Evolutionary conservation across 2,888 invertebrate genomes (phyloP).

Genomic region (Flabesymbios commensalis): DNA sequence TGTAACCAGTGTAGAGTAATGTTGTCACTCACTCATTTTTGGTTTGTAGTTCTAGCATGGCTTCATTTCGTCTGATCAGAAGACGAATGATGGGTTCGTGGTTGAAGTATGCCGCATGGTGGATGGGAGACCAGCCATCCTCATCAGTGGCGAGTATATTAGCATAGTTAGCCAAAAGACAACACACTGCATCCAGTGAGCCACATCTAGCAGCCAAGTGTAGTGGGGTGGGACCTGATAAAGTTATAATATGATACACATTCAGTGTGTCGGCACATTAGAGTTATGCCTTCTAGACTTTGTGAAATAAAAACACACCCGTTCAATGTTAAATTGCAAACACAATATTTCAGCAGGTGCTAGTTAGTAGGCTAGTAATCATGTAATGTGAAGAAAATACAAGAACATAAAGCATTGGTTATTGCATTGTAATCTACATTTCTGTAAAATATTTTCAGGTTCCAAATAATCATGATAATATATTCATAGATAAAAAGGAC

Average conservation of each 20-base stretch:
- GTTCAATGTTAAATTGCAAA: neutral
- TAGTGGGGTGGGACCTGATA: slow-evolving; percentile 58
- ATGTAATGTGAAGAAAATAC: too few species aligned
- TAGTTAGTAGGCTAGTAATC: too few species aligned
- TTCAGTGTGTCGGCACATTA: too few species aligned
- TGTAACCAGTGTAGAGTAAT: neutral
- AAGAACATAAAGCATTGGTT: too few species aligned
- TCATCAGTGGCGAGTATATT: slow-evolving; percentile 38
- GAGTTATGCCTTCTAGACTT: too few species aligned
- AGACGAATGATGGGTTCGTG: slow-evolving; percentile 54
- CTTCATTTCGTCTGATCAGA: slow-evolving; percentile 52
- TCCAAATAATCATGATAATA: too few species aligned
- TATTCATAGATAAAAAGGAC: too few species aligned
- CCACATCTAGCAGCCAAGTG: slow-evolving; percentile 60
- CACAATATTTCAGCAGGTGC: too few species aligned
- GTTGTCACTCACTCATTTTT: slow-evolving; percentile 53
- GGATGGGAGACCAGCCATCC: slow-evolving; percentile 61
- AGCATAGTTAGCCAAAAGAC: slow-evolving; percentile 56
- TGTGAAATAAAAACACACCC: neutral
- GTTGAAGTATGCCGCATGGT: slow-evolving; percentile 60
- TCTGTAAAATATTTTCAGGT: too few species aligned
- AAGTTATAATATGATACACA: too few species aligned
- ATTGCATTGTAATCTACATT: too few species aligned
- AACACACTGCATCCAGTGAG: slow-evolving; percentile 55
- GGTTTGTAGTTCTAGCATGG: slow-evolving; percentile 54